Conservation (phyloP, 2,797 vertebrate genomes). For the Petrocephalus schoutedeni region DNA sequence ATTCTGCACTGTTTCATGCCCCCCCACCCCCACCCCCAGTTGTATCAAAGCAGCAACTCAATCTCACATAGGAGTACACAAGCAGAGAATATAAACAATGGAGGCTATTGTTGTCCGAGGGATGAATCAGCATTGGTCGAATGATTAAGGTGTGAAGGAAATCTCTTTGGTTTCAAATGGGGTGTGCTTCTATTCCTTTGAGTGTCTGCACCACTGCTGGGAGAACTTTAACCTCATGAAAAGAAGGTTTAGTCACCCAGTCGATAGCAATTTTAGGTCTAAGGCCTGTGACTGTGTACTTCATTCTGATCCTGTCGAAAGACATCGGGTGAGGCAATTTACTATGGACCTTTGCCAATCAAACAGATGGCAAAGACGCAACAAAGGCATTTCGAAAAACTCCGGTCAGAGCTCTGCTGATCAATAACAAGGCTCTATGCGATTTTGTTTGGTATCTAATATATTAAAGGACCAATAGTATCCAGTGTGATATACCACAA, state of each 20-base stretch:
- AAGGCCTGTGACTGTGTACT: constrained; percentile 53
- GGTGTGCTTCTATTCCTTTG: constrained; percentile 36
- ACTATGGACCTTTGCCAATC: constrained; percentile 42
- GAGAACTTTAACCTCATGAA: constrained; percentile 49
- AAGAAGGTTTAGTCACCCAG: constrained; percentile 50
- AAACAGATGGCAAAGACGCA: constrained; percentile 51
- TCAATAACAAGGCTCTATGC: constrained; percentile 35
- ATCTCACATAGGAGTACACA: not conserved
- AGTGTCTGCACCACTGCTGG: constrained; percentile 35
- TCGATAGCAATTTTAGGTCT: constrained; percentile 60
- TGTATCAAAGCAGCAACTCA: not conserved
- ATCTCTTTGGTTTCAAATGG: constrained; percentile 41
- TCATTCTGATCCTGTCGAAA: constrained; percentile 46
- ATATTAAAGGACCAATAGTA: not conserved
- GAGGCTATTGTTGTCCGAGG: not conserved
- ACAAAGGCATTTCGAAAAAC: constrained; percentile 39
- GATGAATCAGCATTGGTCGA: not conserved
- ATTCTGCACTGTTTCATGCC: not conserved
- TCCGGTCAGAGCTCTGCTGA: constrained; percentile 33
- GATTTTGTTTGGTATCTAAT: not conserved
- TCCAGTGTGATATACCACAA: not conserved
- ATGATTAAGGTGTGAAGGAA: constrained; percentile 33
- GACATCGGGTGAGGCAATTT: constrained; percentile 53
- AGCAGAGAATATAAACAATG: not conserved
- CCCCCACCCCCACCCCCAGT: not conserved